Base-by-base conservation (phyloP, 2,113 vertebrate species). In the Bubo scandiacus region DNA sequence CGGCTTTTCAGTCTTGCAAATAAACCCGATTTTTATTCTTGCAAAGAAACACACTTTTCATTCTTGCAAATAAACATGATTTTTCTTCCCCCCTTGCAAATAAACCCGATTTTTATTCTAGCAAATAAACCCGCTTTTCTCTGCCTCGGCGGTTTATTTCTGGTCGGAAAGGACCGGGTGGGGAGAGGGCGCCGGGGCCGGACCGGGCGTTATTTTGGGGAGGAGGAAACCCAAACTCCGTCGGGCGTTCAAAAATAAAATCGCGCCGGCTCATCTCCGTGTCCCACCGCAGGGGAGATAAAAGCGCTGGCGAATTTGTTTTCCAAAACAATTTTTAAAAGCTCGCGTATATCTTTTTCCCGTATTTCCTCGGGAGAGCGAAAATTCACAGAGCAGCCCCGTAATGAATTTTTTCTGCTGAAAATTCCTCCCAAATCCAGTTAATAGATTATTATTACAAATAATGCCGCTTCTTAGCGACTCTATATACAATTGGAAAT, bases 141-240 rank as follows among this genome's bases (percentile, higher is more conserved):
- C 92, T 38, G 11, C 26, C 52, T 83, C 86, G 71, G 86, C 94
- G 65, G 27, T 87, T 96, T 94, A 81, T 94, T 96, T 94, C 91
- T 61, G 59, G 17, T 20, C 17, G 5, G 91, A 51, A 94, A 96
- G 78, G 75, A 61, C 43, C 27, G 38, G 40, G 59, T 1, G 4
- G 45, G 65, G 36, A 92, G 62, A 54, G 29, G 22, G 45, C 5
- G 3, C 13, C 13, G 63, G 79, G 36, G 40, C 27, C 13, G 19
- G 42, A 78, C 45, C 5, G 30, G 47, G 34, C 18, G 15, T 34
- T 67, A 40, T 94, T 95, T 84, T 81, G 55, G 61, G 86, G 22
- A 75, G 15, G 15, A 62, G 25, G 30, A 45, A 73, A n/a, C 30
- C 54, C 92, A 30, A 74, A 79, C 21, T 68, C 27, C 1, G 43